These are phyloP conservation scores for Metacarcinus magister DNA, from an alignment of 2,888 invertebrate genomes.

Conservation along the genomic window DNA sequence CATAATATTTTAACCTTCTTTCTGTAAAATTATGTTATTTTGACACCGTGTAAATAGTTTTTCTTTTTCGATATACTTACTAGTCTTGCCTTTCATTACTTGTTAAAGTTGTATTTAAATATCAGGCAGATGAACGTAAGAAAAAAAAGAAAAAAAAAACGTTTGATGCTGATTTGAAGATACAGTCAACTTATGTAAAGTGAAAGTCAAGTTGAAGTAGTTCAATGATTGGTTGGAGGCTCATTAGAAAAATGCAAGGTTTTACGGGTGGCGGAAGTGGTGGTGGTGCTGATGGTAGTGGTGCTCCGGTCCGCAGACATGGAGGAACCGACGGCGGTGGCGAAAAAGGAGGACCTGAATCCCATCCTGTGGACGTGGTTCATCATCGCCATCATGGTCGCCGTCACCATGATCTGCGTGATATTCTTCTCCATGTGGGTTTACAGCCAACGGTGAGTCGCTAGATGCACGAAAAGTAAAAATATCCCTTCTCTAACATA, in stretches of 20 bases:
- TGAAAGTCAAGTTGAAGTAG: neutral
- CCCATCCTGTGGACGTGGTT: slow-evolving; percentile 81
- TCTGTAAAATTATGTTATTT: neutral
- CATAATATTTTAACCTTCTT: neutral
- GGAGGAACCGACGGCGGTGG: slow-evolving; percentile 77
- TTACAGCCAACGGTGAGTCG: slow-evolving; percentile 74
- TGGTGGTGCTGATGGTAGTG: slow-evolving; percentile 5
- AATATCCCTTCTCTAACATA: neutral
- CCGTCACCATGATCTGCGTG: slow-evolving; percentile 81
- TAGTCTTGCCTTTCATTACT: neutral
- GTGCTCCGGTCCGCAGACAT: slow-evolving; percentile 65
- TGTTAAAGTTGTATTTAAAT: neutral
- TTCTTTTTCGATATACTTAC: neutral
- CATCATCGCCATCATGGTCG: slow-evolving; percentile 82
- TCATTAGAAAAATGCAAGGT: neutral
- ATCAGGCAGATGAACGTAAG: neutral
- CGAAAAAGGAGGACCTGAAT: slow-evolving; percentile 77
- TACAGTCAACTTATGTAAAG: neutral
- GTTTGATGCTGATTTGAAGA: neutral
- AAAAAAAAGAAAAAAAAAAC: neutral
- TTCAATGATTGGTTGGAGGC: neutral
- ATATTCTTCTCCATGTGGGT: slow-evolving; percentile 82
- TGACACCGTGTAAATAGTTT: neutral
- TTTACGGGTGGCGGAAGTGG: neutral
- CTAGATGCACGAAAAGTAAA: neutral